A percentile compares a stretch with the other conserved stretches of the same genome.
Conservation (phyloP, 2,888 invertebrate species). For the Netelia inedita region DNA sequence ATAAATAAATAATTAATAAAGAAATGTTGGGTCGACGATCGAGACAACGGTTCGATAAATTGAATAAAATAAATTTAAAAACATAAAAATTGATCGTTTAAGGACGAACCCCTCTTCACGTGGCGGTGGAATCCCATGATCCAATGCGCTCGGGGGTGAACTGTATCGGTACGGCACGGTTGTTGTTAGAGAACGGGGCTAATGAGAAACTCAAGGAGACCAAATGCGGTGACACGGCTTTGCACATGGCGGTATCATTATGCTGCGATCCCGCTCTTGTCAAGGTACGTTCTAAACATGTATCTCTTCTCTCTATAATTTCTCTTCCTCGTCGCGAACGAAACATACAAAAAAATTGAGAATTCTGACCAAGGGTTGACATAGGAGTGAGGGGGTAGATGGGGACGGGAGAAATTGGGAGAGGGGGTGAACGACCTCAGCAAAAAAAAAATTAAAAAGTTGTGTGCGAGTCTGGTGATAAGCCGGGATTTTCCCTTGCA, state of each 20-base stretch:
- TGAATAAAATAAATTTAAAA: neutral
- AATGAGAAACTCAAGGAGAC: constrained; percentile 74
- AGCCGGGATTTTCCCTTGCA: neutral
- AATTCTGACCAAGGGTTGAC: too few species aligned
- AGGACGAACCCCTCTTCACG: constrained; percentile 81
- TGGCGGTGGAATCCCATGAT: constrained; percentile 78
- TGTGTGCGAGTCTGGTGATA: neutral
- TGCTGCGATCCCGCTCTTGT: constrained; percentile 77
- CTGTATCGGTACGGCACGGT: constrained; percentile 70
- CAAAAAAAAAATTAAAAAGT: neutral
- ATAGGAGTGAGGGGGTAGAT: too few species aligned
- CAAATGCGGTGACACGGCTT: constrained; percentile 76
- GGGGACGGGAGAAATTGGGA: neutral
- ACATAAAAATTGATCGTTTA: constrained; percentile 37
- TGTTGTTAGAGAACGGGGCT: constrained; percentile 78
- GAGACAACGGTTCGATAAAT: neutral
- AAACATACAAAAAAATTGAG: neutral
- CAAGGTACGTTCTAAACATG: constrained; percentile 73
- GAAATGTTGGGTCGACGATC: neutral
- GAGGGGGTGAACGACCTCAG: neutral
- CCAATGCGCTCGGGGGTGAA: constrained; percentile 60
- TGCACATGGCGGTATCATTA: constrained; percentile 77
- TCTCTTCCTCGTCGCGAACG: neutral
- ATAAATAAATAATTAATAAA: neutral
- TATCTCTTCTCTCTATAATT: neutral